These are phyloP conservation scores for Fabriciana adippe DNA, from an alignment of 2,888 invertebrate species.

Conservation along the genomic window DNA sequence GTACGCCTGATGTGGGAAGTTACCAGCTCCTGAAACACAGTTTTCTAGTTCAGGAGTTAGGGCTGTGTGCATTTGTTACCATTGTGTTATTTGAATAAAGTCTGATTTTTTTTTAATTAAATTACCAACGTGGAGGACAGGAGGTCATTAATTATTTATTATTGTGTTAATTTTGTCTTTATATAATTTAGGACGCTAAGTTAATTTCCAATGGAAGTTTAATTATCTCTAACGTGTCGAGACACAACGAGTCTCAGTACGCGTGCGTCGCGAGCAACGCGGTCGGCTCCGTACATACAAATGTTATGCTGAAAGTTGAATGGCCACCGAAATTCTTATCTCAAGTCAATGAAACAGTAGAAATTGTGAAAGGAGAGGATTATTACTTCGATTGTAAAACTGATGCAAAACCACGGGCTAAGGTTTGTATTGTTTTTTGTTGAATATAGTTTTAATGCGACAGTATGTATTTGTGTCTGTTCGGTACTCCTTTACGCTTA, in stretches of 20 bases:
- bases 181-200: slow-evolving; percentile 59
- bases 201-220: slow-evolving; percentile 55
- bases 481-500: no score
- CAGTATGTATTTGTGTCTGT: no score
- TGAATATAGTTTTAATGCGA: no score
- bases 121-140: no score
- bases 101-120: no score
- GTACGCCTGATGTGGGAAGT: no score
- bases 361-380: slow-evolving; percentile 57
- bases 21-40: no score
- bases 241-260: slow-evolving; percentile 77
- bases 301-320: slow-evolving; percentile 79
- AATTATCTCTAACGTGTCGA: slow-evolving; percentile 56
- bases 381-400: slow-evolving; percentile 61
- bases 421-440: slow-evolving; percentile 49
- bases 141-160: neutral
- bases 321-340: slow-evolving; percentile 65
- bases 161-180: neutral
- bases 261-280: slow-evolving; percentile 83
- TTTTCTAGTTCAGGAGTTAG: no score
- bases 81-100: no score
- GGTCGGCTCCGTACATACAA: slow-evolving; percentile 79
- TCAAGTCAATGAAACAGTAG: slow-evolving; percentile 37
- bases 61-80: no score
- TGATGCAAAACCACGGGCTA: slow-evolving; percentile 65